Base-by-base conservation (phyloP, 2,888 invertebrate genomes). In the Tanytarsus gracilentus region DNA sequence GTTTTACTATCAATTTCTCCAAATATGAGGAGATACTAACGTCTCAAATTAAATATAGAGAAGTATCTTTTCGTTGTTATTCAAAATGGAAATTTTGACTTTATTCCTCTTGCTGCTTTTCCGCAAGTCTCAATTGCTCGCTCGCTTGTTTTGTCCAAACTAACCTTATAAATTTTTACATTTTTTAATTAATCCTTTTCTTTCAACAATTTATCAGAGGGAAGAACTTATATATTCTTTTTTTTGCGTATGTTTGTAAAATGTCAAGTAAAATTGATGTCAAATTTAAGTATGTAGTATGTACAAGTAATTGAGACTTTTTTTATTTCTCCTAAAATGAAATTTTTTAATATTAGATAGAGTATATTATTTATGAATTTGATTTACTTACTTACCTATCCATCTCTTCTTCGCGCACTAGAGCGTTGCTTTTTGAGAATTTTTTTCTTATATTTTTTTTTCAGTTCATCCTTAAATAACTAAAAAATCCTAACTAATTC, bases 381-480 rank as follows among this genome's bases (percentile, higher is more conserved):
- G 4, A 36, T 36, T 14, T 36, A 36, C 16, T n/a, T n/a, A 36
- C 23, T 44, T 44, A 11, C 6, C 21, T 23, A 18, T 23, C 23
- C 23, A 44, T 23, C 44, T 23, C 44, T 44, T 29, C n/a, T 55
- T 51, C 39, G n/a, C n/a, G n/a, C n/a, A n/a, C 27, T 53, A 18
- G 23, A 29, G 58, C 58, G 58, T 40, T 58, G 58, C 58, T 48
- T 55, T 23, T 44, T 55, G 55, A 56, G 55, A 56, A 48, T 58
- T 58, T 48, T 48, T 21, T 21, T 23, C 21, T 44, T 48, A 25
- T 39, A 29, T 56, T 58, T 48, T 53, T 58, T 27, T 29, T 56
- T 58, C 58, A 58, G 58, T 58, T 58, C 58, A 58, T 48, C 48
- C 58, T 58, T 58, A 58, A 48, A 40, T n/a, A 48, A 48, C 58